These are phyloP conservation scores for Chydorus sphaericus DNA, from an alignment of 2,888 invertebrate species.

Conservation along the genomic window DNA sequence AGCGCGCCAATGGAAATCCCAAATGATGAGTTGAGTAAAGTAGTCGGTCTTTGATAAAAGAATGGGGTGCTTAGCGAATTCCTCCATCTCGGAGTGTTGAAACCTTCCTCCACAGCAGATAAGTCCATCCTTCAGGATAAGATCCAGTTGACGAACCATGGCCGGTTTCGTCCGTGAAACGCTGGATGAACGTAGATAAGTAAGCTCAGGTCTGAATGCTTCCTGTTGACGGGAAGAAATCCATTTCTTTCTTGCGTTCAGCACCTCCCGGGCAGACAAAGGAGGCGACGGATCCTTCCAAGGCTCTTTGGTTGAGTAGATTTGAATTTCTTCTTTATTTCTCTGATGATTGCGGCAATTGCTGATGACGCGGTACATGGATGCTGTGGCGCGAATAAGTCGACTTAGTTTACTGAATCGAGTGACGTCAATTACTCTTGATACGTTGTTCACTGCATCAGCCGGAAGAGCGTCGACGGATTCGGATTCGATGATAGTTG, in stretches of 20 bases:
- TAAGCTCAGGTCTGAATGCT: background rate
- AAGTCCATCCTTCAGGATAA: conserved; percentile 7
- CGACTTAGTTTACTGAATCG: background rate
- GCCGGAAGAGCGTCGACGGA: background rate
- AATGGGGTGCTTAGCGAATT: conserved; percentile 7
- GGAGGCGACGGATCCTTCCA: no score
- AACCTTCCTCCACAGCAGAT: conserved; percentile 8
- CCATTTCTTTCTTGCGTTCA: background rate
- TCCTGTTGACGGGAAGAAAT: background rate
- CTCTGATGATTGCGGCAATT: no score
- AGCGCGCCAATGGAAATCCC: background rate
- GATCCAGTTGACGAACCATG: background rate
- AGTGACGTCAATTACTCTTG: background rate
- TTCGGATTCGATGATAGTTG: background rate
- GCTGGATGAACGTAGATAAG: background rate
- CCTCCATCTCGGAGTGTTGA: background rate
- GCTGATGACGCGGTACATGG: background rate
- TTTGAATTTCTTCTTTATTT: no score
- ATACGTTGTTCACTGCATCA: background rate
- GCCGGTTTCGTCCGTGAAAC: background rate
- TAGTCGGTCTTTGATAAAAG: background rate
- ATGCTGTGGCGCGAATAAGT: background rate
- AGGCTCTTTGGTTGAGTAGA: no score
- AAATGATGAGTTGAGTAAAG: background rate
- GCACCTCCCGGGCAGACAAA: background rate